Evolutionary conservation across 1,140 invertebrate genomes (phyloP).

Genomic region (Orius insidiosus): DNA sequence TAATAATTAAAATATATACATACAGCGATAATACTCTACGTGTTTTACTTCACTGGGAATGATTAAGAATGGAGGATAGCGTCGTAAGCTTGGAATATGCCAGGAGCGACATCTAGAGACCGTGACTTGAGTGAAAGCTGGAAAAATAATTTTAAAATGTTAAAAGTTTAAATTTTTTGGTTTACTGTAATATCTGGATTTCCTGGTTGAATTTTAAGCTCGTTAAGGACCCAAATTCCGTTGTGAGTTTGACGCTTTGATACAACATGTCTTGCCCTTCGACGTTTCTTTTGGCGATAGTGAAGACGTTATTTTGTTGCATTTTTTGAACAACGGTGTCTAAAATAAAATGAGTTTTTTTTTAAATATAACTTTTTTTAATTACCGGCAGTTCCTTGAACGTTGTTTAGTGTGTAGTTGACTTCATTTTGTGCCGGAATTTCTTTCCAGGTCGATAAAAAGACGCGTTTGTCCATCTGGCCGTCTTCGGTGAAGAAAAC

Average conservation of each 20-base stretch:
- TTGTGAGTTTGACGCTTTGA: constrained; percentile 95
- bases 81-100: constrained; percentile 86
- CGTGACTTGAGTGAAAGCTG: constrained; percentile 81
- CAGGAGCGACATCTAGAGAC: constrained; percentile 78
- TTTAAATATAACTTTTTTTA: no score
- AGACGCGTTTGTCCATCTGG: constrained; percentile 92
- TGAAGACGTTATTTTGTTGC: constrained; percentile 93
- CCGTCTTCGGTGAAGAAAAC: constrained; percentile 92
- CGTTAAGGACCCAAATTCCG: constrained; percentile 92
- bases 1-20: no score
- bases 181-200: constrained; percentile 80
- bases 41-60: no score
- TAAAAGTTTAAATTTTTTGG: constrained; percentile 9
- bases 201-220: constrained; percentile 89
- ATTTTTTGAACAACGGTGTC: constrained; percentile 89
- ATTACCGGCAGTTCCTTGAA: constrained; percentile 37
- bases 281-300: constrained; percentile 96
- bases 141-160: constrained; percentile 36
- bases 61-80: constrained; percentile 55
- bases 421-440: constrained; percentile 97
- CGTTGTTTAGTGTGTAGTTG: constrained; percentile 29
- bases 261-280: constrained; percentile 99
- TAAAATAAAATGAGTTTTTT: no score
- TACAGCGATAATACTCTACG: no score
- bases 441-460: constrained; percentile 97